A percentile compares a stretch with the other conserved stretches of the same genome.
Conservation (phyloP, 1,140 invertebrate species). For the Lepidurus apus region DNA sequence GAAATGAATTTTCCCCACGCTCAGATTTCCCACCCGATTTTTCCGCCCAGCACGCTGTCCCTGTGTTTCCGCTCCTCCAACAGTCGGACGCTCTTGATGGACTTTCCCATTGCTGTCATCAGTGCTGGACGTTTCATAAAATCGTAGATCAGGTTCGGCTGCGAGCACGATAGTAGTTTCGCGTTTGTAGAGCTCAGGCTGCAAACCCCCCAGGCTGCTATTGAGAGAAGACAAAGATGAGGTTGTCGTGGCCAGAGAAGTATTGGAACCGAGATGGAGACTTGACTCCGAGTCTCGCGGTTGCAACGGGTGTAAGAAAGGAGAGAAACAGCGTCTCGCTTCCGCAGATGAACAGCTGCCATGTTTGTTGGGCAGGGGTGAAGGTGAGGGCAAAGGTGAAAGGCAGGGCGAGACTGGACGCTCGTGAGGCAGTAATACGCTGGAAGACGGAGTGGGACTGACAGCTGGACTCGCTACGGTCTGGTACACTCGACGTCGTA, state of each 20-base stretch:
- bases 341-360: slow-evolving; percentile 1
- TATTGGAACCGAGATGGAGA: slow-evolving; percentile 66
- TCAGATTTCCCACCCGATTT: slow-evolving; percentile 42
- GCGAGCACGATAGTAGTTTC: slow-evolving; percentile 46
- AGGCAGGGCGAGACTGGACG: not conserved
- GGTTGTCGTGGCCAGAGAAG: slow-evolving; percentile 42
- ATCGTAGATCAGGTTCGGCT: slow-evolving; percentile 35
- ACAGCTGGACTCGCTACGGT: slow-evolving; percentile 24
- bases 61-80: not conserved
- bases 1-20: slow-evolving; percentile 71
- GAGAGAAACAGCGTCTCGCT: slow-evolving; percentile 26
- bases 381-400: slow-evolving; percentile 6
- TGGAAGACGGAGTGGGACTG: slow-evolving; percentile 20
- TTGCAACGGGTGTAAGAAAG: slow-evolving; percentile 24
- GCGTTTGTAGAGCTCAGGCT: slow-evolving; percentile 69
- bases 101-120: not conserved
- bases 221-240: slow-evolving; percentile 55
- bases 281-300: not conserved
- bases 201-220: slow-evolving; percentile 62
- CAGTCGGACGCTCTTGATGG: not conserved
- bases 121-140: not conserved
- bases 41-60: not conserved
- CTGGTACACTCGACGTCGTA: not conserved
- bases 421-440: not conserved
- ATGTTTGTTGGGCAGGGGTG: slow-evolving; percentile 24